Evolutionary conservation across 2,113 vertebrate species (phyloP).

Genomic region (Silurus meridionalis): DNA sequence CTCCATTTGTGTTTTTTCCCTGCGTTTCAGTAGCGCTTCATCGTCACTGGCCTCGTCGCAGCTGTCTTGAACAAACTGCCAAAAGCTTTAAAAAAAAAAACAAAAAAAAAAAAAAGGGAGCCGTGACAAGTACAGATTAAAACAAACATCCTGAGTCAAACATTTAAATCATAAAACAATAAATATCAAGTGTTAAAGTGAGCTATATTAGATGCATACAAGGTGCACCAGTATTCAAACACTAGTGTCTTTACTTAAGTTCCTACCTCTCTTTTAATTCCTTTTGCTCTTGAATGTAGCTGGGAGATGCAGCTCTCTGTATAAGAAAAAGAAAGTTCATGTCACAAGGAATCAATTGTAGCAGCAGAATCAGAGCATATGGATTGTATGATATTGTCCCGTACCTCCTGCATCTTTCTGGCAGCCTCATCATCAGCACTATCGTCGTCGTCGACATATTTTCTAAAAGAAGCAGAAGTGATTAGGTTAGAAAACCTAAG

Average conservation of each 20-base stretch:
- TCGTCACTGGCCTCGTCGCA: slow-evolving; percentile 62
- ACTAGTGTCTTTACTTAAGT: neutral
- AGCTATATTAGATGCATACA: neutral
- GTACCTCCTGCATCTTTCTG: slow-evolving; percentile 61
- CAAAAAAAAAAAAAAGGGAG: neutral
- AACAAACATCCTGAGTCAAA: too few relatives aligned
- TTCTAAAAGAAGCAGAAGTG: slow-evolving; percentile 64
- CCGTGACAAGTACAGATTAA: neutral
- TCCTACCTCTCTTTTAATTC: slow-evolving; percentile 80
- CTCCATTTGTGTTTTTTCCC: slow-evolving; percentile 76
- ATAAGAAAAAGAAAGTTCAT: neutral
- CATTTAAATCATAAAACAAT: neutral
- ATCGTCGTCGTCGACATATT: slow-evolving; percentile 82
- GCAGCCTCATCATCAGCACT: slow-evolving; percentile 69
- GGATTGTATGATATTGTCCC: neutral
- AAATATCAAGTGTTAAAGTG: neutral
- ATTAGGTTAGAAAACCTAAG: neutral
- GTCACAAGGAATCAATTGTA: neutral
- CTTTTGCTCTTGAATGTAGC: slow-evolving; percentile 84
- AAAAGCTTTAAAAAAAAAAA: slow-evolving; percentile 70
- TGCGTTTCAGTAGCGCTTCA: slow-evolving; percentile 71
- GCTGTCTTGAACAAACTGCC: slow-evolving; percentile 80
- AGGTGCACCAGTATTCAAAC: neutral
- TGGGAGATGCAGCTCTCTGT: slow-evolving; percentile 74
- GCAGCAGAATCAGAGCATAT: neutral